A percentile compares a stretch with the other conserved stretches of the same genome.
Evolutionary conservation across 2,888 invertebrate genomes (phyloP).

Genomic region (Graphium colonna): DNA sequence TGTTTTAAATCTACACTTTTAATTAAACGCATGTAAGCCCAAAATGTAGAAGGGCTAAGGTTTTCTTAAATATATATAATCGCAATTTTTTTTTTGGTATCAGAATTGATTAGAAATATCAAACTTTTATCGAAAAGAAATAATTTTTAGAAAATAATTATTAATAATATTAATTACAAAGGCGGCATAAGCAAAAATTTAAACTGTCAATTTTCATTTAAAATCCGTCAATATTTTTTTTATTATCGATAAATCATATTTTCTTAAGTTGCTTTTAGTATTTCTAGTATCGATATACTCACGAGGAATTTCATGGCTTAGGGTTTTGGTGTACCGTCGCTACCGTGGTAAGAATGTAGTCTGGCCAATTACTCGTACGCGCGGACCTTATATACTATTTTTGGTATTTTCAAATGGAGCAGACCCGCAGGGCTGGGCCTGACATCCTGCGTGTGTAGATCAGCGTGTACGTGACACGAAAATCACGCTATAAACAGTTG

Average conservation of each 20-base stretch:
- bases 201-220: not conserved
- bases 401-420: conserved; percentile 42
- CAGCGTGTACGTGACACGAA: conserved; percentile 20
- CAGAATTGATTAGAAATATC: too few relatives aligned
- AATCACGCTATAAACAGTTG: not conserved
- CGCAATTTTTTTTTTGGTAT: not conserved
- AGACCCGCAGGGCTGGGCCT: conserved; percentile 29
- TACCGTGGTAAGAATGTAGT: conserved; percentile 48
- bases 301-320: conserved; percentile 60
- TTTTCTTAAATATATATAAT: too few relatives aligned
- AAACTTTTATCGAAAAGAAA: too few relatives aligned
- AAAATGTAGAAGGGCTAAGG: too few relatives aligned
- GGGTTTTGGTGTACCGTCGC: conserved; percentile 38
- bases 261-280: not conserved
- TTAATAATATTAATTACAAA: too few relatives aligned
- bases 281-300: conserved; percentile 36
- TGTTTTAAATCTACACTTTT: too few relatives aligned
- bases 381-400: conserved; percentile 60
- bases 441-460: conserved; percentile 37
- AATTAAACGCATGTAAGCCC: too few relatives aligned
- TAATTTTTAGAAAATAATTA: too few relatives aligned
- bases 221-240: not conserved
- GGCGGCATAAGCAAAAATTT: too few relatives aligned
- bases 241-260: not conserved
- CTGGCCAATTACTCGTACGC: conserved; percentile 43